phyloP scores from a whole-genome alignment of 1,140 invertebrate genomes.

The Lanistes nyassanus region DNA sequence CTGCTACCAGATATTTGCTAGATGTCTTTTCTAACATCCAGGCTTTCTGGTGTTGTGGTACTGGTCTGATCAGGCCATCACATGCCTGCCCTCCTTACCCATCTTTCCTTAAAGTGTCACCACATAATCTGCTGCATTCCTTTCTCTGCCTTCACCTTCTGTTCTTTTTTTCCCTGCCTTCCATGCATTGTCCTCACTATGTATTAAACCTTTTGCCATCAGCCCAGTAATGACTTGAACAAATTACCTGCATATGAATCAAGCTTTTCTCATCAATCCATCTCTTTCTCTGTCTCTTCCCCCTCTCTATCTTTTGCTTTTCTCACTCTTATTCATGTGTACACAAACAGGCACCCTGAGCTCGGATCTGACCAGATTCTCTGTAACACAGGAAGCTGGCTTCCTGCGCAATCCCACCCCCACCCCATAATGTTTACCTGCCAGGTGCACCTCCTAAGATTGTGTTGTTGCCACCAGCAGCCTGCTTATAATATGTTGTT shows the following conservation, averaged over 20 bases:
- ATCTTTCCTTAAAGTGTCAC: background rate
- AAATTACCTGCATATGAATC: background rate
- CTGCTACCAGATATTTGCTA: slow-evolving; percentile 26
- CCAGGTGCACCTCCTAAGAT: no score
- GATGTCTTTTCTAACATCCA: slow-evolving; percentile 11
- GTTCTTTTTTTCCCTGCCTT: background rate
- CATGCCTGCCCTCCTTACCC: background rate
- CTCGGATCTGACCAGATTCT: slow-evolving; percentile 19
- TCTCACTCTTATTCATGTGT: background rate
- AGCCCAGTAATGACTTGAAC: background rate
- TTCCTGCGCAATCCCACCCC: slow-evolving; percentile 20
- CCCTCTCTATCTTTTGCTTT: background rate
- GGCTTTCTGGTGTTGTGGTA: background rate
- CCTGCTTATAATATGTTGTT: no score
- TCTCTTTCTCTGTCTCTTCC: slow-evolving; percentile 15
- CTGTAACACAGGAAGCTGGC: slow-evolving; percentile 34
- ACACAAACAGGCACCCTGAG: background rate
- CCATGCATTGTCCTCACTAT: no score
- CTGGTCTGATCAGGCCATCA: slow-evolving; percentile 9
- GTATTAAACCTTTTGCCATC: no score
- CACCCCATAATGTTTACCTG: no score
- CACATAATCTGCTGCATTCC: background rate
- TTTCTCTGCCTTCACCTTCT: background rate
- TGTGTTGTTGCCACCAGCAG: no score
- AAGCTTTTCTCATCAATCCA: background rate